A percentile compares a stretch with the other conserved stretches of the same genome.
These are phyloP conservation scores for Coregonus sp. DNA, from an alignment of 2,797 vertebrate genomes.

Conservation along the genomic window DNA sequence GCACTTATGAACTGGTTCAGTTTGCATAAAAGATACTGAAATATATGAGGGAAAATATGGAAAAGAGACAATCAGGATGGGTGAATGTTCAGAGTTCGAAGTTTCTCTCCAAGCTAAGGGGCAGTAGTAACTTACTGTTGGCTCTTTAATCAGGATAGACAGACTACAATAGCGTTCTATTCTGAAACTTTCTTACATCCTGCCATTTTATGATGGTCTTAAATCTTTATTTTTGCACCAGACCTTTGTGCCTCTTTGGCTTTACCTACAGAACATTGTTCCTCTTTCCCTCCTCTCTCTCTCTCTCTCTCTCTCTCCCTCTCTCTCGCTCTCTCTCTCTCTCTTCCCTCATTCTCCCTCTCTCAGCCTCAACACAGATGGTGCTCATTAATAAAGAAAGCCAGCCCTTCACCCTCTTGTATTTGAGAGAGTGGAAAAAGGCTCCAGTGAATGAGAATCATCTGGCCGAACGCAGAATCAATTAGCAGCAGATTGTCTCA, in stretches of 20 bases:
- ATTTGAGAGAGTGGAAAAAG: constrained; percentile 28
- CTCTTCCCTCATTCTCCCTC: constrained; percentile 17
- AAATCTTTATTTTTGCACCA: neutral
- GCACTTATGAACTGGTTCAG: constrained; percentile 20
- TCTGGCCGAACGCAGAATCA: constrained; percentile 47
- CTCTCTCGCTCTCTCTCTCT: constrained; percentile 11
- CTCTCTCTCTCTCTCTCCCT: neutral
- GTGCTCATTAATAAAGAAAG: constrained; percentile 60
- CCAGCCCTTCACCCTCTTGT: constrained; percentile 47
- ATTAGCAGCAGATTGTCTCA: constrained; percentile 58
- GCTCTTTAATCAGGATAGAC: neutral
- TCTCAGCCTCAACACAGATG: constrained; percentile 48
- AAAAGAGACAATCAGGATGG: neutral
- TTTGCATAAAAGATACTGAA: constrained; percentile 13
- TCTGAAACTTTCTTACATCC: constrained; percentile 2
- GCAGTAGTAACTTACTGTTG: constrained; percentile 4
- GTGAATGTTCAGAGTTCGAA: constrained; percentile 4
- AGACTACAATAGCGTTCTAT: neutral
- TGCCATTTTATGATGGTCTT: constrained; percentile 2
- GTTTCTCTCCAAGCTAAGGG: neutral
- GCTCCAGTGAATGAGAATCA: constrained; percentile 44
- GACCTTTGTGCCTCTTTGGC: constrained; percentile 11
- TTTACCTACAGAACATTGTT: neutral
- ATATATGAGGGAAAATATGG: constrained; percentile 6
- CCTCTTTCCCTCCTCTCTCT: neutral